Percentiles rank a stretch among this genome's conserved stretches.
Evolutionary conservation across 1,140 invertebrate species (phyloP).

Genomic region (Drosophila orena): DNA sequence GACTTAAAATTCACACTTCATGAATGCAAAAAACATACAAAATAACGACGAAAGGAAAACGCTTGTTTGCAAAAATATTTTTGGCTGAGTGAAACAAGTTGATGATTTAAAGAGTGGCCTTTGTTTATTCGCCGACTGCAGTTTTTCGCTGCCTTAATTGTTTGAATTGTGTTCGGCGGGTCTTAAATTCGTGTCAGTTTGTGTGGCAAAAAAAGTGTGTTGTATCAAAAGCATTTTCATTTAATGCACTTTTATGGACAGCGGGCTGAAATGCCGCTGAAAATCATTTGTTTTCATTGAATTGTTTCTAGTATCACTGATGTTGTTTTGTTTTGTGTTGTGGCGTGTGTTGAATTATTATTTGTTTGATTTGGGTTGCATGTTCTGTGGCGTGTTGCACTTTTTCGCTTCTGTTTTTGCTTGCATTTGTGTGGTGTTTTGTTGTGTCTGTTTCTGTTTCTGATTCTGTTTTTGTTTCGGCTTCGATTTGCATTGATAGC

Average conservation of each 20-base stretch:
- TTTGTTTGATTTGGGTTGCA: constrained; percentile 51
- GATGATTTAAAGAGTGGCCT: constrained; percentile 24
- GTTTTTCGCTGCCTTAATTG: constrained; percentile 17
- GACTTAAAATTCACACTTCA: constrained; percentile 12
- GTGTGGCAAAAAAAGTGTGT: constrained; percentile 46
- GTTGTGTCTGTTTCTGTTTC: constrained; percentile 26
- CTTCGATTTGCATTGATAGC: constrained; percentile 60
- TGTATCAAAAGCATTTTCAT: constrained; percentile 39
- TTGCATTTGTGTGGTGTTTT: constrained; percentile 28
- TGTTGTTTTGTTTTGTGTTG: constrained; percentile 39
- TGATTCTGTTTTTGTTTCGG: constrained; percentile 26
- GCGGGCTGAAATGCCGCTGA: constrained; percentile 2
- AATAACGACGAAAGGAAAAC: constrained; percentile 3
- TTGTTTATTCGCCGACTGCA: constrained; percentile 19
- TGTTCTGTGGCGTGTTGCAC: constrained; percentile 58
- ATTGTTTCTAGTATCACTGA: constrained; percentile 40
- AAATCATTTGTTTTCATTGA: constrained; percentile 40
- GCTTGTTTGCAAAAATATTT: constrained; percentile 9
- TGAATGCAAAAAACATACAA: constrained; percentile 10
- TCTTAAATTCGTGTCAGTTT: constrained; percentile 46
- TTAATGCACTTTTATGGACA: constrained; percentile 35
- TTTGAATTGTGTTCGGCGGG: constrained; percentile 20
- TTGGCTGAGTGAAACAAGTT: constrained; percentile 23
- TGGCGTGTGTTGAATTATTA: constrained; percentile 58
- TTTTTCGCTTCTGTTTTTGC: constrained; percentile 24